phyloP scores from a whole-genome alignment of 2,888 invertebrate species.

The Mimumesa dahlbomi region DNA sequence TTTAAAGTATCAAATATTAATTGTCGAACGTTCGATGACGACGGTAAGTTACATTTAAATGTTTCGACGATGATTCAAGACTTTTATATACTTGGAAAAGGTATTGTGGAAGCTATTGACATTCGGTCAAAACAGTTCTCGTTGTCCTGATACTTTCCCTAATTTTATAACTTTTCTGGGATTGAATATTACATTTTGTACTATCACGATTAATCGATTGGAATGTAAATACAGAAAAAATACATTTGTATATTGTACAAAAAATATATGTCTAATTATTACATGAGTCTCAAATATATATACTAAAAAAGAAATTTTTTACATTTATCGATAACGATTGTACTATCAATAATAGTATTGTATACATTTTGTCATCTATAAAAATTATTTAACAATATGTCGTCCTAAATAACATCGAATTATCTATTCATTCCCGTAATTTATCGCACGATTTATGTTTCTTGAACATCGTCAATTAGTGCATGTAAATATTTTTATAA shows the following conservation, averaged over 20 bases:
- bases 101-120: slow-evolving; percentile 84
- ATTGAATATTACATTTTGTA: slow-evolving; percentile 6
- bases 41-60: slow-evolving; percentile 83
- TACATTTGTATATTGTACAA: slow-evolving; percentile 6
- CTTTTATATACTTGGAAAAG: slow-evolving; percentile 86
- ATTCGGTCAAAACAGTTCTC: slow-evolving; percentile 43
- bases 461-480: background rate
- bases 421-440: no score
- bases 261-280: background rate
- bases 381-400: no score
- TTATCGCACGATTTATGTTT: no score
- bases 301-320: no score
- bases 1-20: slow-evolving; percentile 87
- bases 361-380: no score
- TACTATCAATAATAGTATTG: no score
- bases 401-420: no score
- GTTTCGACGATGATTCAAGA: slow-evolving; percentile 86
- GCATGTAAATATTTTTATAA: background rate
- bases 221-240: slow-evolving; percentile 17
- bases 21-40: slow-evolving; percentile 81
- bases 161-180: slow-evolving; percentile 7
- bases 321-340: no score
- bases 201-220: slow-evolving; percentile 1
- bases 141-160: slow-evolving; percentile 9
- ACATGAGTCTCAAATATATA: no score